phyloP scores from a whole-genome alignment of 2,797 vertebrate species.

The Enteromius treurensis region DNA sequence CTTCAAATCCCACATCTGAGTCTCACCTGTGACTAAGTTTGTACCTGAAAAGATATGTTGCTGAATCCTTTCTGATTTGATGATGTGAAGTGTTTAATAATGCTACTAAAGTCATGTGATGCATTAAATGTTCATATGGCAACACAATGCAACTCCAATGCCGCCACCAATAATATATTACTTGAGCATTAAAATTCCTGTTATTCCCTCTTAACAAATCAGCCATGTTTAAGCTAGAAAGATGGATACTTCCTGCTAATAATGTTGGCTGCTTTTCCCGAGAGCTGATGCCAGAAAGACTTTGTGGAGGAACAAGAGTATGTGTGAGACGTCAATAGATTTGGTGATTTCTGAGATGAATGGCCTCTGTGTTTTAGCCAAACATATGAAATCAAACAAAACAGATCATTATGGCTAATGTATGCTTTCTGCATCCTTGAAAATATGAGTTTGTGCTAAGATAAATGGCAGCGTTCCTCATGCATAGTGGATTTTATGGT shows the following conservation, averaged over 20 bases:
- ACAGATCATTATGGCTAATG: conserved; percentile 36
- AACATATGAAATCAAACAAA: conserved; percentile 43
- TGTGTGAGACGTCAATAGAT: background rate
- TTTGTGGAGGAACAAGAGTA: conserved; percentile 26
- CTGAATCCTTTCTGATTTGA: conserved; percentile 6
- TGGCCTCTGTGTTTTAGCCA: conserved; percentile 4
- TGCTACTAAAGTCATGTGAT: background rate
- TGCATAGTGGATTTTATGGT: background rate
- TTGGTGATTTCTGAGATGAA: conserved; percentile 37
- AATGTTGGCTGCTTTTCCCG: conserved; percentile 11
- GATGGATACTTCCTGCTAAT: conserved; percentile 5
- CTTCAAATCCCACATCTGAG: background rate
- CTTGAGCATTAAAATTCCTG: conserved; percentile 1
- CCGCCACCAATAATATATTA: background rate
- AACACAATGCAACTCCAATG: background rate
- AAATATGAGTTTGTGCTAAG: conserved; percentile 10
- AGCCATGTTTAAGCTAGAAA: conserved; percentile 24
- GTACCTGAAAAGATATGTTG: background rate
- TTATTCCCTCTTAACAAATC: conserved; percentile 16
- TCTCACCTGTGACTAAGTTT: background rate
- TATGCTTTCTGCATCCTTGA: conserved; percentile 24
- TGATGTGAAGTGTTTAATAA: background rate
- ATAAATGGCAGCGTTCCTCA: conserved; percentile 10
- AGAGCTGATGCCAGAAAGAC: conserved; percentile 14
- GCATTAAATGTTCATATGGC: background rate